These are phyloP conservation scores for Patagioenas fasciata DNA, from an alignment of 2,113 vertebrate species.

Conservation along the genomic window DNA sequence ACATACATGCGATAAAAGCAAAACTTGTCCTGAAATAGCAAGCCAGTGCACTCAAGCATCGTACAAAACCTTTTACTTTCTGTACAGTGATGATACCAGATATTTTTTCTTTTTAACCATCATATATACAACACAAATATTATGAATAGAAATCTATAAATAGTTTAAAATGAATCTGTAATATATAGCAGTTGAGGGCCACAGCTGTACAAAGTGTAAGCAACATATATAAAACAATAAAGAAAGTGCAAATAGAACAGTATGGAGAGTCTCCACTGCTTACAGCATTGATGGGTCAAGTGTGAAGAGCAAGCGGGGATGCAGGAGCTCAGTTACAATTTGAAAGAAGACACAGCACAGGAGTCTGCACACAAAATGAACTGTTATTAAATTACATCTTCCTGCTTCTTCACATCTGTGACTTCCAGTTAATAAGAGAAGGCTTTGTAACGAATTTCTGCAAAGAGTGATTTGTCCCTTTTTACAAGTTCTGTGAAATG, in stretches of 20 bases:
- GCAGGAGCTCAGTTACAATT: constrained; percentile 40
- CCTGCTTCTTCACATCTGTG: not conserved
- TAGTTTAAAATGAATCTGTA: constrained; percentile 71
- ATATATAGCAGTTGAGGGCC: constrained; percentile 69
- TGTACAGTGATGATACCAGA: constrained; percentile 70
- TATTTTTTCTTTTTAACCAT: constrained; percentile 65
- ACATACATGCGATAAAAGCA: constrained; percentile 28
- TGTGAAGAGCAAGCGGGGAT: constrained; percentile 54
- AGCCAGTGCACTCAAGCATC: constrained; percentile 2
- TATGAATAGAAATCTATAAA: constrained; percentile 75
- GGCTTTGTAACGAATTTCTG: not conserved
- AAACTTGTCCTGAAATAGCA: constrained; percentile 38
- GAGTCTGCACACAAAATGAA: constrained; percentile 50
- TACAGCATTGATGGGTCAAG: constrained; percentile 74
- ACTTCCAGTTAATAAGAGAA: constrained; percentile 75
- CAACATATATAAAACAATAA: constrained; percentile 71
- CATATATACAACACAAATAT: constrained; percentile 80
- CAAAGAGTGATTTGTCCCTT: constrained; percentile 66
- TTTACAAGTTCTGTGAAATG: constrained; percentile 18
- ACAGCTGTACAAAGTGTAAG: constrained; percentile 79
- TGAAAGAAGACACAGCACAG: constrained; percentile 54
- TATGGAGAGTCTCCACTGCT: constrained; percentile 70
- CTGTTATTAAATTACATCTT: constrained; percentile 25
- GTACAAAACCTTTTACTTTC: constrained; percentile 72
- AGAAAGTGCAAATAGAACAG: constrained; percentile 82